These are phyloP conservation scores for Urocitellus parryii DNA, from an alignment of 2,113 vertebrate genomes.

Conservation along the genomic window DNA sequence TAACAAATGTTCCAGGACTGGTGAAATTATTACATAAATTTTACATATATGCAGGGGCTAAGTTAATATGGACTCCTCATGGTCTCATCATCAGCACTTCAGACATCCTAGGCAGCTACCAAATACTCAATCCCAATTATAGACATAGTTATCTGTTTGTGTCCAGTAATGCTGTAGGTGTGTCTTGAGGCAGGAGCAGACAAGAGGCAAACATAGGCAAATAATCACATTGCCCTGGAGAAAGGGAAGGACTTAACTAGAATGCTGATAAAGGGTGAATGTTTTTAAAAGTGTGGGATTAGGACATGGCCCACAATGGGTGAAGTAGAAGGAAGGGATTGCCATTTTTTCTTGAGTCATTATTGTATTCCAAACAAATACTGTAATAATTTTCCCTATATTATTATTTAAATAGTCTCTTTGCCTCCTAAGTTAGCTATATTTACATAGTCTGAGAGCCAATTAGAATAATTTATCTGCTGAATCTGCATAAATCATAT, in stretches of 20 bases:
- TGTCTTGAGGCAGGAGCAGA: slow-evolving; percentile 68
- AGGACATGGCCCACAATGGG: slow-evolving; percentile 63
- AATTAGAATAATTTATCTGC: slow-evolving; percentile 84
- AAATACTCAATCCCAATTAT: slow-evolving; percentile 70
- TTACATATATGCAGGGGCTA: not conserved
- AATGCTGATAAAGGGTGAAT: slow-evolving; percentile 68
- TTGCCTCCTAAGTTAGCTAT: slow-evolving; percentile 74
- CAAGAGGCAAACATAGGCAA: slow-evolving; percentile 77
- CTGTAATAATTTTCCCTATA: slow-evolving; percentile 73
- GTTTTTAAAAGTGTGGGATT: slow-evolving; percentile 74
- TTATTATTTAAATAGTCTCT: slow-evolving; percentile 69
- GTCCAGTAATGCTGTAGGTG: slow-evolving; percentile 60
- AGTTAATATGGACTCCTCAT: slow-evolving; percentile 65
- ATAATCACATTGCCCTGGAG: slow-evolving; percentile 67
- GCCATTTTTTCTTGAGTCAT: not conserved
- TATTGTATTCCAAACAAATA: slow-evolving; percentile 70
- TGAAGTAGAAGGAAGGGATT: slow-evolving; percentile 61
- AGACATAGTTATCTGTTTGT: slow-evolving; percentile 58
- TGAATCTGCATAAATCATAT: slow-evolving; percentile 79
- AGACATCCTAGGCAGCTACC: slow-evolving; percentile 57
- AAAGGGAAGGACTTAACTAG: slow-evolving; percentile 72
- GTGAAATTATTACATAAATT: slow-evolving; percentile 56
- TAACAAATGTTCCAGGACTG: slow-evolving; percentile 16
- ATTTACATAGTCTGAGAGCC: slow-evolving; percentile 79
- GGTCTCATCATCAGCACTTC: slow-evolving; percentile 76